These are phyloP conservation scores for Aleiodes testaceus DNA, from an alignment of 2,888 invertebrate species.

Conservation along the genomic window DNA sequence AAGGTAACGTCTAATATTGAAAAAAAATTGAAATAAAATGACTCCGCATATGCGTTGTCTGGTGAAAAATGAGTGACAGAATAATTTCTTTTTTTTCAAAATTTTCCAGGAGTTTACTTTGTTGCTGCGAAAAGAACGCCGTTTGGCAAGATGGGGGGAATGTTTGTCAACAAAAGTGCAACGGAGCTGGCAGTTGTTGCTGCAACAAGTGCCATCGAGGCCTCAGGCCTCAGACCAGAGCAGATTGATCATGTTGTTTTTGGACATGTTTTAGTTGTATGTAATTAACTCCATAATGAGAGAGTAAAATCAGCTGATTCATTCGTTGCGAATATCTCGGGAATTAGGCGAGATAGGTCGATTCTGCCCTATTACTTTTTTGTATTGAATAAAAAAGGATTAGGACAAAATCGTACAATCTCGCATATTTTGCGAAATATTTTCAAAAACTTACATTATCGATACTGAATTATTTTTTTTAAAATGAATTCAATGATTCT, in stretches of 20 bases:
- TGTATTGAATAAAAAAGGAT: no score
- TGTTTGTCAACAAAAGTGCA: constrained; percentile 82
- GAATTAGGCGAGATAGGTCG: no score
- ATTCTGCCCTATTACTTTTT: no score
- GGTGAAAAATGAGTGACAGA: neutral
- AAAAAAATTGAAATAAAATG: constrained; percentile 10
- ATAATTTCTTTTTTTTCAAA: constrained; percentile 29
- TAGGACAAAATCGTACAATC: no score
- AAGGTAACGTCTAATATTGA: constrained; percentile 45
- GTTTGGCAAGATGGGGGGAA: constrained; percentile 95
- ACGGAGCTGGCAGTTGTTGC: constrained; percentile 89
- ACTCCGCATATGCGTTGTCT: no score
- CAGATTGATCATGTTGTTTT: constrained; percentile 91
- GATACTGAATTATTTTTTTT: no score
- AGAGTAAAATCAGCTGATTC: no score
- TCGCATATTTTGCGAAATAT: neutral
- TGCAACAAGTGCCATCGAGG: constrained; percentile 84
- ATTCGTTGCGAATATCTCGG: no score
- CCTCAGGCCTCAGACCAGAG: constrained; percentile 88
- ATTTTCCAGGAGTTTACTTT: constrained; percentile 84
- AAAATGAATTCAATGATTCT: no score
- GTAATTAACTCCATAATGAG: no score
- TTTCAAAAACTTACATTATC: neutral
- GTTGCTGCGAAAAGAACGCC: constrained; percentile 97
- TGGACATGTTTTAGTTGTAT: constrained; percentile 90